Conservation (phyloP, 2,797 vertebrate species). For the Muscicapa striata region DNA sequence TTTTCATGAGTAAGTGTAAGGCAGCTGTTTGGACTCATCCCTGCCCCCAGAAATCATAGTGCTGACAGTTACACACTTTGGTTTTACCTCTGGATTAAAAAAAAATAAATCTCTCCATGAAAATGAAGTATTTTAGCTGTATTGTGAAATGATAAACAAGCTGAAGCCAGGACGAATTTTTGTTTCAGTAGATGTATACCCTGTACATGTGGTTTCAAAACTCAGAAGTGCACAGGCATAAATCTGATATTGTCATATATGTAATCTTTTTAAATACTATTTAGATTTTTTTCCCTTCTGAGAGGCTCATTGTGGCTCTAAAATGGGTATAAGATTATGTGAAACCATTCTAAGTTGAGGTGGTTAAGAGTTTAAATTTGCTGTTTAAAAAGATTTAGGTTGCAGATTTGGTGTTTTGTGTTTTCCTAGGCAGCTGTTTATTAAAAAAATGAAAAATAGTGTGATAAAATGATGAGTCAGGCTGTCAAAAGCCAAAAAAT, state of each 20-base stretch:
- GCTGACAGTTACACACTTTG: neutral
- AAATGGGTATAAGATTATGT: neutral
- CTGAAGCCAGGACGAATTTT: neutral
- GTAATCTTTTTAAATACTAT: neutral
- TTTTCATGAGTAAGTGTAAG: neutral
- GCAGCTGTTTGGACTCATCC: neutral
- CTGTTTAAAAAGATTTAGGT: neutral
- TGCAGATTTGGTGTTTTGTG: neutral
- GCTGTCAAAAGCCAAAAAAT: slow-evolving; percentile 51
- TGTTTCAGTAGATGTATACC: neutral
- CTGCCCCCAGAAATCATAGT: neutral
- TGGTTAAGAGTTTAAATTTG: neutral
- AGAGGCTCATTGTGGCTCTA: neutral
- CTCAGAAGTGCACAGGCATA: neutral
- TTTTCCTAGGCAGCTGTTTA: neutral
- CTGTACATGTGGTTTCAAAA: neutral
- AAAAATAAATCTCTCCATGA: neutral
- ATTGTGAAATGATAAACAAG: neutral
- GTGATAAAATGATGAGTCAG: slow-evolving; percentile 72
- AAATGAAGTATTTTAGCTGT: neutral
- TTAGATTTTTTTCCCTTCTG: neutral
- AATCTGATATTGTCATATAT: neutral
- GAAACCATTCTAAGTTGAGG: neutral
- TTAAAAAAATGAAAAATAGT: slow-evolving; percentile 49
- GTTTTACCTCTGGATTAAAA: neutral